phyloP scores from a whole-genome alignment of 1,140 invertebrate species.

The Lepidotrigona ventralis region DNA sequence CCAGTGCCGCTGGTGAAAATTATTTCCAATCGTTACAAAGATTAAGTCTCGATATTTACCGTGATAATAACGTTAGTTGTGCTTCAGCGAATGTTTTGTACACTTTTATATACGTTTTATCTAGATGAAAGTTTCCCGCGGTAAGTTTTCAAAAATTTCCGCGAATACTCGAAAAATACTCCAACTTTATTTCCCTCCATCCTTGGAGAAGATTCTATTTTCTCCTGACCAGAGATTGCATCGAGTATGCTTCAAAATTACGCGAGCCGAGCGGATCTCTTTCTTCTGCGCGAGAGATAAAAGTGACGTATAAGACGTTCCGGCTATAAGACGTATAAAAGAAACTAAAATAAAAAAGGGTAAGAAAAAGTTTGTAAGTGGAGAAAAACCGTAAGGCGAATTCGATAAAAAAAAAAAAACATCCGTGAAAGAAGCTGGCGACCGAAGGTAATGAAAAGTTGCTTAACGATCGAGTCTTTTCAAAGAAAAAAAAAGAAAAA shows the following conservation, averaged over 20 bases:
- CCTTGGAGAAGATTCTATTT: slow-evolving; percentile 33
- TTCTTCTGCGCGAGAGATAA: slow-evolving; percentile 12
- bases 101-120: too few species aligned
- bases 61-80: too few species aligned
- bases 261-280: background rate
- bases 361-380: background rate
- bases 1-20: too few species aligned
- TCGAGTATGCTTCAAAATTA: slow-evolving; percentile 47
- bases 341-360: background rate
- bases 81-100: too few species aligned
- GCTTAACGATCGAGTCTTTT: slow-evolving; percentile 21
- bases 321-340: background rate
- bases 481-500: background rate
- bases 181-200: slow-evolving; percentile 28
- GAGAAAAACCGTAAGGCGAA: background rate
- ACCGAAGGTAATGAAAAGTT: slow-evolving; percentile 48
- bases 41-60: too few species aligned
- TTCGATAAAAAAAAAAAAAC: slow-evolving; percentile 6
- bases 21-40: too few species aligned
- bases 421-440: background rate
- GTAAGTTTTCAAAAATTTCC: slow-evolving; percentile 10
- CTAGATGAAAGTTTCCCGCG: background rate
- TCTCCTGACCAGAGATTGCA: background rate
- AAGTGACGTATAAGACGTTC: slow-evolving; percentile 36
- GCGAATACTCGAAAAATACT: slow-evolving; percentile 29